phyloP scores from a whole-genome alignment of 1,140 invertebrate genomes.

The Mya arenaria region DNA sequence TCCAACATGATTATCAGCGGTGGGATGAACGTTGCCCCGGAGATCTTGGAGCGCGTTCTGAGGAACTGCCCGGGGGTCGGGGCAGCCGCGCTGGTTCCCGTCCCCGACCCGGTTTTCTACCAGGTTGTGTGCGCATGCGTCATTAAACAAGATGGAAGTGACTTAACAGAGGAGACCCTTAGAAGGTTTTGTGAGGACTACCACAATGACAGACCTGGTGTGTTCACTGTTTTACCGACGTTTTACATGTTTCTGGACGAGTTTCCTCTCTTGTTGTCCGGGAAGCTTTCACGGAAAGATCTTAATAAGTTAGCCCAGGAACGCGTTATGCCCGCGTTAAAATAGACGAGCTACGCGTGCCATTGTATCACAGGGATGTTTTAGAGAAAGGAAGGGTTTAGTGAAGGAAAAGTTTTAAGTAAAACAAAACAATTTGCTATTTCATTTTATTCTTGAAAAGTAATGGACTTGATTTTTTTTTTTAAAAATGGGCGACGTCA shows the following conservation, averaged over 20 bases:
- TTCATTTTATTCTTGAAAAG: too few species aligned
- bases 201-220: slow-evolving; percentile 3
- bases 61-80: background rate
- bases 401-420: too few species aligned
- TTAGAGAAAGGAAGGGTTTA: too few species aligned
- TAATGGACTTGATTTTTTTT: too few species aligned
- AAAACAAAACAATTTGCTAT: too few species aligned
- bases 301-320: background rate
- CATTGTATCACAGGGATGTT: too few species aligned
- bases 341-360: too few species aligned
- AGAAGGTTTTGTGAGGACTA: background rate
- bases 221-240: slow-evolving; percentile 19
- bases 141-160: background rate
- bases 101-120: slow-evolving; percentile 40
- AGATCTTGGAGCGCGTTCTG: slow-evolving; percentile 28
- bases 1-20: slow-evolving; percentile 51
- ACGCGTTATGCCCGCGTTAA: too few species aligned
- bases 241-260: slow-evolving; percentile 15
- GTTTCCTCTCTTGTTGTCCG: slow-evolving; percentile 5
- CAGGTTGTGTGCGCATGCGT: slow-evolving; percentile 46
- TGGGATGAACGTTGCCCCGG: slow-evolving; percentile 45
- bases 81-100: slow-evolving; percentile 41
- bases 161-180: background rate
- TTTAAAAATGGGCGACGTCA: too few species aligned
- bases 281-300: slow-evolving; percentile 8